phyloP scores from a whole-genome alignment of 2,888 invertebrate species.

The Bhutanitis thaidina region DNA sequence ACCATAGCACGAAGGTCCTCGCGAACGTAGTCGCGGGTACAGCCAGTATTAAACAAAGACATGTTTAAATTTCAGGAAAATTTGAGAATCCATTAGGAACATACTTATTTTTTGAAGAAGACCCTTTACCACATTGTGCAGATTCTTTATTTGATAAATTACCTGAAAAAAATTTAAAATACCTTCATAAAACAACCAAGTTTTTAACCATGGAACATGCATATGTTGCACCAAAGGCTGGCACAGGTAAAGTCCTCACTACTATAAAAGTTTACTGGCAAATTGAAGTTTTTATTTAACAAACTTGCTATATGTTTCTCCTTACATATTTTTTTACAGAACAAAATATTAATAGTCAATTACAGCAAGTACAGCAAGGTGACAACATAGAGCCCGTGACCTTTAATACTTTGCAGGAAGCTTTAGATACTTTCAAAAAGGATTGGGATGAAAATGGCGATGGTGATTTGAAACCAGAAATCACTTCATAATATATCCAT shows the following conservation, averaged over 20 bases:
- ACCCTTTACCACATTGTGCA: slow-evolving; percentile 57
- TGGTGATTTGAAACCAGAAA: slow-evolving; percentile 3
- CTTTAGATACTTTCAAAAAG: slow-evolving; percentile 50
- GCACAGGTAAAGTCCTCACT: slow-evolving; percentile 33
- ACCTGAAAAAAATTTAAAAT: slow-evolving; percentile 79
- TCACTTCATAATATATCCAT: slow-evolving; percentile 1
- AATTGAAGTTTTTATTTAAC: no score
- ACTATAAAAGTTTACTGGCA: no score
- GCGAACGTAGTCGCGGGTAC: no score
- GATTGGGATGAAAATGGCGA: slow-evolving; percentile 26
- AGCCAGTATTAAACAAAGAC: no score
- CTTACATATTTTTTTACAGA: slow-evolving; percentile 33
- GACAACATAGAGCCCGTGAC: slow-evolving; percentile 44
- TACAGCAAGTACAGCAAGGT: slow-evolving; percentile 27
- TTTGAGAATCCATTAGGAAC: slow-evolving; percentile 86
- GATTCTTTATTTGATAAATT: slow-evolving; percentile 80
- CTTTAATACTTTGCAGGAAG: slow-evolving; percentile 55
- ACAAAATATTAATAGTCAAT: slow-evolving; percentile 32
- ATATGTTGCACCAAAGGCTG: slow-evolving; percentile 76
- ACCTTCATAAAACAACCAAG: slow-evolving; percentile 83
- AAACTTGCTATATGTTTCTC: no score
- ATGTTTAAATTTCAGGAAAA: slow-evolving; percentile 70
- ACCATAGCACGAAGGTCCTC: no score
- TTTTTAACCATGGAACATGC: slow-evolving; percentile 83
- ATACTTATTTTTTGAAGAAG: slow-evolving; percentile 85